Percentiles rank a stretch among this genome's conserved stretches.
phyloP scores from a whole-genome alignment of 2,888 invertebrate species.

The Noctuana brunneofusca region DNA sequence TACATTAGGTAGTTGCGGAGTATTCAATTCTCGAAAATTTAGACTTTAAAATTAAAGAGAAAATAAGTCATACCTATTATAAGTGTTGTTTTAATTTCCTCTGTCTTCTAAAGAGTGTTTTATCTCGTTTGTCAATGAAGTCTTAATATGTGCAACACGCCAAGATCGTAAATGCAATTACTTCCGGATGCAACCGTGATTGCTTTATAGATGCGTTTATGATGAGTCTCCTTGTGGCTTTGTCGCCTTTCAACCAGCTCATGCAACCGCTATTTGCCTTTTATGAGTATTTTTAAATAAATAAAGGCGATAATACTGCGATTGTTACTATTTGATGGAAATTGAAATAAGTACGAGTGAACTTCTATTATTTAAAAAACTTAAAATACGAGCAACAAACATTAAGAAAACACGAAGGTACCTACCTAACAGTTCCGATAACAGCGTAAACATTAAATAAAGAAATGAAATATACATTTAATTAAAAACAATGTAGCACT shows the following conservation, averaged over 20 bases:
- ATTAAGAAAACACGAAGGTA: background rate
- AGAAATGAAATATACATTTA: background rate
- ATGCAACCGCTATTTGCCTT: background rate
- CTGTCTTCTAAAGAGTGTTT: too few relatives aligned
- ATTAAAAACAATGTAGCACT: background rate
- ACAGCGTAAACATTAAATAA: background rate
- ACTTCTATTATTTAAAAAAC: too few relatives aligned
- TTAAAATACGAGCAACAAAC: background rate
- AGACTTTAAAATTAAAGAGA: too few relatives aligned
- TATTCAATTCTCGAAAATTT: too few relatives aligned
- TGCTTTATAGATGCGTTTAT: background rate
- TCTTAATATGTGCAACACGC: slow-evolving; percentile 7
- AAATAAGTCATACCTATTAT: too few relatives aligned
- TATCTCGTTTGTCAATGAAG: background rate
- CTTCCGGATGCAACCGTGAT: slow-evolving; percentile 10
- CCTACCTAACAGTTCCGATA: too few relatives aligned
- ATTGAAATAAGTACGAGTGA: too few relatives aligned
- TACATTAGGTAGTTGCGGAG: too few relatives aligned
- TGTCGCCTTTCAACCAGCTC: background rate
- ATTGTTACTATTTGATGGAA: background rate
- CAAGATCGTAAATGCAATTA: slow-evolving; percentile 15
- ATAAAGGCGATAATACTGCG: background rate
- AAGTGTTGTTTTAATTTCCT: too few relatives aligned
- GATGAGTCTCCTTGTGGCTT: background rate
- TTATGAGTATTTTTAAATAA: background rate